Evolutionary conservation across 2,888 invertebrate genomes (phyloP).

Genomic region (Lasius platythorax): DNA sequence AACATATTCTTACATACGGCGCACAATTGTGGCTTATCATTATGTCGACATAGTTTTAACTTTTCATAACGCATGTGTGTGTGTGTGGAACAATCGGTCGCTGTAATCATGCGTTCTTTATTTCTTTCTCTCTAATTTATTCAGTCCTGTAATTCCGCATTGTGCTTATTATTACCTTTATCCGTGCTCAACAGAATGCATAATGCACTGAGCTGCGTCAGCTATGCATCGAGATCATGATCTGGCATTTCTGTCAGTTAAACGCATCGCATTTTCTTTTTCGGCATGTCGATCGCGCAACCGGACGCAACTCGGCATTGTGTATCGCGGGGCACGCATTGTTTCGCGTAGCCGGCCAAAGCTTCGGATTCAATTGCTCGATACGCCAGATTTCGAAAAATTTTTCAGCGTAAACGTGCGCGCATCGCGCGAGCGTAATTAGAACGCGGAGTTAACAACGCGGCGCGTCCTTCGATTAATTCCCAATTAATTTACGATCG

Average conservation of each 20-base stretch:
- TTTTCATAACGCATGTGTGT: slow-evolving; percentile 2
- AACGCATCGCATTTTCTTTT: slow-evolving; percentile 43
- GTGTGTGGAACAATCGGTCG: slow-evolving; percentile 11
- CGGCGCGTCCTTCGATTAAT: slow-evolving; percentile 29
- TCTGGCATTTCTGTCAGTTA: slow-evolving; percentile 50
- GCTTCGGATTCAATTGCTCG: slow-evolving; percentile 12
- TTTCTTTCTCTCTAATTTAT: slow-evolving; percentile 1
- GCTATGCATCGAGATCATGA: slow-evolving; percentile 25
- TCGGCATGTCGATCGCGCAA: background rate
- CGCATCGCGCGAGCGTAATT: background rate
- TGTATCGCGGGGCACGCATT: slow-evolving; percentile 35
- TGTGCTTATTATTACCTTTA: slow-evolving; percentile 19
- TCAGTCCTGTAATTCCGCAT: slow-evolving; percentile 17
- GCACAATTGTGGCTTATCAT: background rate
- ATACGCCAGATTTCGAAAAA: slow-evolving; percentile 31
- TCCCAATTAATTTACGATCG: slow-evolving; percentile 49
- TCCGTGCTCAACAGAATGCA: slow-evolving; percentile 18
- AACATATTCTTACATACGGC: too few relatives aligned
- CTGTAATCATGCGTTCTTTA: background rate
- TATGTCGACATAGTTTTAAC: background rate
- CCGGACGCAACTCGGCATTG: slow-evolving; percentile 39
- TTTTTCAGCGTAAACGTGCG: background rate
- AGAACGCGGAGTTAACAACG: slow-evolving; percentile 49
- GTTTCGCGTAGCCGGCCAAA: slow-evolving; percentile 11
- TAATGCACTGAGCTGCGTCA: background rate